Evolutionary conservation across 2,888 invertebrate genomes (phyloP), one percentile per base, ranked within the genome.

Genomic region (Thecophora atra): DNA sequence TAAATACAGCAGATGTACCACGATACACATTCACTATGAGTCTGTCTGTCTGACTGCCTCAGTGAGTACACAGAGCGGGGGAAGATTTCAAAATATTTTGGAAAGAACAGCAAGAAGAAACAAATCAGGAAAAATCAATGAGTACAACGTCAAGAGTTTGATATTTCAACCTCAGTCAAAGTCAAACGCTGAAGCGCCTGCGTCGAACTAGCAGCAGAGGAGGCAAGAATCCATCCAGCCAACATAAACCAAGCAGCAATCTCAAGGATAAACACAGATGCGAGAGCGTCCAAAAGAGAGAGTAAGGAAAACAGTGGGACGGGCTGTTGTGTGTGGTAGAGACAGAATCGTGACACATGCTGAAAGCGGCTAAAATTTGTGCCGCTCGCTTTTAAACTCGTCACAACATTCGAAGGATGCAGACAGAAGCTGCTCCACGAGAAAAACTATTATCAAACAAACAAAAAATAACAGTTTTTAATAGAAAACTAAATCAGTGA

Each of bases 151-250:
- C 17, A 19, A 66, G 58, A 37, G 30, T 70, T 70, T 70, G 70
- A 70, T 52, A 70, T 70, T 70, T 70, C 52, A 28, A 37, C 51
- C 62, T 37, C 52, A 70, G 47, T 70, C 51, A 70, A 70, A 70
- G 70, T 70, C 70, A 70, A 52, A 63, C 62, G 52, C 8, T 17
- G 52, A 21, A 63, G 70, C 70, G 70, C 70, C 13, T 51, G 70
- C 70, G 70, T 52, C 51, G 28, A 19, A 51, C 4, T 8, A 13
- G 19, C 19, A 13, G 54, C 21, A 24, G 21, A 8, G 37, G 15
- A n/a, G 52, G n/a, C 8, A 8, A 19, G 17, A 21, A 44, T 21
- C 30, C 63, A 42, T 21, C 63, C 37, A 63, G 3, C 42, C 63
- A 63, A 7, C 44, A 21, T 19, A 26, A 30, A 28, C 54, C 54